phyloP scores from a whole-genome alignment of 2,797 vertebrate species.

The Falco peregrinus region DNA sequence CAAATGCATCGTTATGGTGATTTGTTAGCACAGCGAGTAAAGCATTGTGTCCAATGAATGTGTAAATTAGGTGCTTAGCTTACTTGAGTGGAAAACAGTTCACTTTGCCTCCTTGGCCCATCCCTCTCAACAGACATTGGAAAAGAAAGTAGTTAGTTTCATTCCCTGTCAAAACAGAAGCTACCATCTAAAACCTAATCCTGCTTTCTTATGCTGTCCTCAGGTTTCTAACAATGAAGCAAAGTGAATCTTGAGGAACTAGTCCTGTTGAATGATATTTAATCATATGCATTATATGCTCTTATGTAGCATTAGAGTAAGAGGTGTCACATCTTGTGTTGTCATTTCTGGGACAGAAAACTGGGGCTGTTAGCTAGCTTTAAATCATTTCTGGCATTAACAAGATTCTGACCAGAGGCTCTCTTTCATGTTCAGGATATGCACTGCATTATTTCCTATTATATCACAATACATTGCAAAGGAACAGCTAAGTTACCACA shows the following conservation, averaged over 20 bases:
- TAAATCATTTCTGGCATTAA: constrained; percentile 54
- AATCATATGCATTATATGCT: not conserved
- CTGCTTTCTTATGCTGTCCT: not conserved
- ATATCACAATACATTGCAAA: constrained; percentile 11
- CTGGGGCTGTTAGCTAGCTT: constrained; percentile 6
- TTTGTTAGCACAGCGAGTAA: not conserved
- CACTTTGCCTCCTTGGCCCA: not conserved
- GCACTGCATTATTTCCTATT: constrained; percentile 18
- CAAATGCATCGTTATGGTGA: constrained; percentile 37
- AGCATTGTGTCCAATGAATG: constrained; percentile 36
- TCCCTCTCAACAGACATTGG: not conserved
- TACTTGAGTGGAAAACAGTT: not conserved
- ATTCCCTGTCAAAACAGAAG: not conserved
- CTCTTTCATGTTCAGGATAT: constrained; percentile 43
- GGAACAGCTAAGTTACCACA: constrained; percentile 44
- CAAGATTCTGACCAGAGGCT: constrained; percentile 56
- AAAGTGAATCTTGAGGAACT: constrained; percentile 38
- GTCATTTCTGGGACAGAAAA: constrained; percentile 59
- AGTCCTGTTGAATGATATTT: not conserved
- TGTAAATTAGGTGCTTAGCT: constrained; percentile 17
- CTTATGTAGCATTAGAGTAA: constrained; percentile 26
- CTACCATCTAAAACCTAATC: not conserved
- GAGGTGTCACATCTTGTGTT: constrained; percentile 9
- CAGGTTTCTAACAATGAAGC: constrained; percentile 10
- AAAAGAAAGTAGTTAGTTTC: not conserved